Percentiles rank a stretch among this genome's conserved stretches.
Evolutionary conservation across 1,140 invertebrate species (phyloP).

Genomic region (Drosophila arawakana): DNA sequence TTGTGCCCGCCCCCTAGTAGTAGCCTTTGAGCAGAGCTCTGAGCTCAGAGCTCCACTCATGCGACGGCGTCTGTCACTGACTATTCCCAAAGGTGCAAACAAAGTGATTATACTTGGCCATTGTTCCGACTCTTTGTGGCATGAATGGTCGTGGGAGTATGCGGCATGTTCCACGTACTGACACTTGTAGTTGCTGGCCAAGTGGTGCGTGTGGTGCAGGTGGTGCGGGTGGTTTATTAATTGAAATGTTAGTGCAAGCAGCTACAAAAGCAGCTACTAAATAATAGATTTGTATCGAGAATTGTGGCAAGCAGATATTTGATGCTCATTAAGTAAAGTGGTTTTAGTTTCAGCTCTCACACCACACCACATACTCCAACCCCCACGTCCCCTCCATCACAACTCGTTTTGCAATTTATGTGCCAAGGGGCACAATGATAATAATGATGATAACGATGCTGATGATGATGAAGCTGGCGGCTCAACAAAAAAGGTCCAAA

Average conservation of each 20-base stretch:
- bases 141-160: slow-evolving; percentile 33
- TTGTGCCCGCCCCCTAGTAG: no score
- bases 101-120: slow-evolving; percentile 83
- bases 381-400: not conserved
- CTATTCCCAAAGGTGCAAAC: slow-evolving; percentile 81
- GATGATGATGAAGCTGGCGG: slow-evolving; percentile 37
- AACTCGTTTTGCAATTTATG: slow-evolving; percentile 64
- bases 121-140: slow-evolving; percentile 68
- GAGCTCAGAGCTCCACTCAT: slow-evolving; percentile 46
- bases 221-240: slow-evolving; percentile 74
- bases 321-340: slow-evolving; percentile 83
- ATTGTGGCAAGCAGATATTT: slow-evolving; percentile 79
- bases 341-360: slow-evolving; percentile 67
- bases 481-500: slow-evolving; percentile 71
- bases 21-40: slow-evolving; percentile 5
- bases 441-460: not conserved
- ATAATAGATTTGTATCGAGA: slow-evolving; percentile 82
- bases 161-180: slow-evolving; percentile 22
- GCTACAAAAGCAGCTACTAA: slow-evolving; percentile 63
- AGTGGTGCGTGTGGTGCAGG: slow-evolving; percentile 21
- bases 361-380: not conserved
- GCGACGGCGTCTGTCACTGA: slow-evolving; percentile 74
- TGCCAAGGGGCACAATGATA: slow-evolving; percentile 9
- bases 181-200: slow-evolving; percentile 5
- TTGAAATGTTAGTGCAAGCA: slow-evolving; percentile 78